Base-by-base conservation (phyloP, 2,113 vertebrate species). In the Bos indicus region DNA sequence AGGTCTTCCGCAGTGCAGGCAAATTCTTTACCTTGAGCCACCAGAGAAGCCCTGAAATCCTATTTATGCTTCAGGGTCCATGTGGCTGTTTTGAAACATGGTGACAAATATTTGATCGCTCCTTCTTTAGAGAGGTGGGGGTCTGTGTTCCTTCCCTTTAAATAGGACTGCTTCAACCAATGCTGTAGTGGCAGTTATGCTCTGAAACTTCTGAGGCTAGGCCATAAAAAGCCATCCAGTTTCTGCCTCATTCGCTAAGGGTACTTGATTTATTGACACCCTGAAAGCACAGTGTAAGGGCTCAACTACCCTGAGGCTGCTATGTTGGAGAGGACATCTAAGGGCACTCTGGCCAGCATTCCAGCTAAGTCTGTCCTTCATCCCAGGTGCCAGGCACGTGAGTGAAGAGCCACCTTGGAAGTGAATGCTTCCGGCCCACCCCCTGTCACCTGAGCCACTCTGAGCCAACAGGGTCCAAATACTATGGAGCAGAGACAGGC, bases 301-400 rank as follows among this genome's bases (percentile, higher is more conserved):
- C 43, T 17, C 0, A 0, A 16, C 43, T 2, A 4, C 8, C 0
- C 15, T 1, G 16, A 64, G 16, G 14, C 48, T 51, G 60, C 46
- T 6, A 1, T 74, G n/a, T 21, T 14, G 40, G 46, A 57, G 19
- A 33, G 59, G 52, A 28, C 40, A 30, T 2, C 36, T 7, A 2
- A 36, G 40, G 90, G 26, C 1, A 0, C n/a, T 43, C 14, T 14
- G 74, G 16, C 19, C 12, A 4, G 17, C 17, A 1, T 64, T 56
- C 46, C 48, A 57, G 48, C 25, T 51, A 52, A 36, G 15, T 23
- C 52, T 36, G 59, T 51, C 56, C 54, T 86, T 86, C 62, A 33
- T 51, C 21, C 80, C 82, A 52, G 17, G 64, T 0, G 13, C 21
- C 30, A 19, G 40, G 88, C 15, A 17, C 1, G 0, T 4, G 60